These are phyloP conservation scores for Gasterosteus aculeatus DNA, from an alignment of 2,113 vertebrate genomes.

Conservation along the genomic window DNA sequence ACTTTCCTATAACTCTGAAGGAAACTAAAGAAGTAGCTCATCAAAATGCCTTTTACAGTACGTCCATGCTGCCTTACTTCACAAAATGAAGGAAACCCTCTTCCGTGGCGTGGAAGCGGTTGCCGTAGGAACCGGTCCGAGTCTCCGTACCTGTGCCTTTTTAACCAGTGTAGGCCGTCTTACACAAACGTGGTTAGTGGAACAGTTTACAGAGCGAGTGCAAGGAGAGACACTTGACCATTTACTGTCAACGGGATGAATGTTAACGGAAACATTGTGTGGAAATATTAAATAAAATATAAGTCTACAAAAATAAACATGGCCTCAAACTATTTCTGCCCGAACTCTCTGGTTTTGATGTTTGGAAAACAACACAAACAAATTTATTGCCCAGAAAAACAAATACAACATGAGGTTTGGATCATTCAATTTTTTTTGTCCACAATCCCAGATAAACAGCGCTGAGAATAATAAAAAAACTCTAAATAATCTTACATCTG, in stretches of 20 bases:
- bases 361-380: neutral
- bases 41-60: constrained; percentile 28
- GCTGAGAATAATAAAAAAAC: constrained; percentile 1
- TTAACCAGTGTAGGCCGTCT: constrained; percentile 2
- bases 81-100: neutral
- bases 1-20: neutral
- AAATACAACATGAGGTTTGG: constrained; percentile 17
- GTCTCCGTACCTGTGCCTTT: constrained; percentile 8
- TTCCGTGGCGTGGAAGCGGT: neutral
- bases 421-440: constrained; percentile 44
- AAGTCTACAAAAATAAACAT: constrained; percentile 6
- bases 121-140: constrained; percentile 27
- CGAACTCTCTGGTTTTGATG: constrained; percentile 15
- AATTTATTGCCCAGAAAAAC: constrained; percentile 22
- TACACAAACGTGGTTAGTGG: neutral
- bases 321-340: neutral
- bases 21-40: constrained; percentile 7
- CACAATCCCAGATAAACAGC: constrained; percentile 12
- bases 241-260: constrained; percentile 2
- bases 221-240: neutral
- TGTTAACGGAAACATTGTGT: constrained; percentile 25
- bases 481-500: constrained; percentile 22
- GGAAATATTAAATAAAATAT: constrained; percentile 39
- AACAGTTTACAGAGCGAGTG: neutral
- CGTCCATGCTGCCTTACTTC: constrained; percentile 8